Base-by-base conservation (phyloP, 1,140 invertebrate species). In the Temnothorax nylanderi region DNA sequence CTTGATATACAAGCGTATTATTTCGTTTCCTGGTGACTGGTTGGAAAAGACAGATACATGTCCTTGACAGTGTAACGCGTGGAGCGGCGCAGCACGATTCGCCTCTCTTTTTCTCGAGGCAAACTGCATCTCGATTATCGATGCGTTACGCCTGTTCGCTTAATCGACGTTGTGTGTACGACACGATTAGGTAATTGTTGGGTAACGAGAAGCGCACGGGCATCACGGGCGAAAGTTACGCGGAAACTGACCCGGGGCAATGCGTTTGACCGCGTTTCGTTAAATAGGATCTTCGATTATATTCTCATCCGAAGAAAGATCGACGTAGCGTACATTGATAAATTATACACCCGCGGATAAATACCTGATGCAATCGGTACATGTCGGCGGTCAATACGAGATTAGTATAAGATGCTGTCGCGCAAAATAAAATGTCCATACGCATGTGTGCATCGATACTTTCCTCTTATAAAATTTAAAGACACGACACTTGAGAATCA, bases 211-310 rank as follows among this genome's bases (percentile, higher is more conserved):
- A 18, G 51, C 64, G 49, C 69, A n/a, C 54, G 74, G 72, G 56
- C 60, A 76, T 74, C 85, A 80, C 72, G 21, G 71, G 91, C 88
- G 92, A 93, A 93, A 93, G 92, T 92, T 87, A 91, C 88, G 89
- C 90, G 80, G 72, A 88, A 88, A 89, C 86, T 89, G 85, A 91
- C 89, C 84, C 85, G 86, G 76, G 88, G 90, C 88, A 92, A 92
- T 87, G 91, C 86, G 81, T 88, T 87, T 87, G 89, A 89, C 90
- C 87, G 85, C 87, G 77, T 92, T 93, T 93, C 84, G 54, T 58
- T 41, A 85, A 60, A 47, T 65, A 74, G 85, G 47, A 67, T 67
- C 54, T 41, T 37, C 64, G 49, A 74, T 75, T 41, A 76, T 82
- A 32, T 84, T 74, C 16, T 87, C 64, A 58, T 10, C 41, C 74